Percentiles rank a stretch among this genome's conserved stretches.
phyloP scores from a whole-genome alignment of 2,797 vertebrate species.

The Avahi laniger region DNA sequence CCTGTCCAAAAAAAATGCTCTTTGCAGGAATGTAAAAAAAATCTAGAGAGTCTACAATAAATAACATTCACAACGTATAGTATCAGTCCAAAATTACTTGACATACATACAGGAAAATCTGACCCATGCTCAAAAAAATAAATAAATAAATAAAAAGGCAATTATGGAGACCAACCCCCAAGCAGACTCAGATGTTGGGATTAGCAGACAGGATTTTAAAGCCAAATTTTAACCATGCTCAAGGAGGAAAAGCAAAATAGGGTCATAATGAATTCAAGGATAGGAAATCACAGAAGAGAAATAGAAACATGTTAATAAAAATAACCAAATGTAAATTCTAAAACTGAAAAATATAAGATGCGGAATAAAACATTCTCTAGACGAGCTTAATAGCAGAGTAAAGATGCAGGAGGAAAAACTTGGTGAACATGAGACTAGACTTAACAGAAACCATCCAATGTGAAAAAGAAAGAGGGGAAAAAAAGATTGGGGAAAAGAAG shows the following conservation, averaged over 20 bases:
- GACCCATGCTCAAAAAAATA: not conserved
- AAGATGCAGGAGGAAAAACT: not conserved
- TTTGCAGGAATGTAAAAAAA: not conserved
- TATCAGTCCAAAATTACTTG: not conserved
- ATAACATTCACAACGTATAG: not conserved
- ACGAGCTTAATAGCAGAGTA: not conserved
- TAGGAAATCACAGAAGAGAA: not conserved
- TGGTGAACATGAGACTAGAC: not conserved
- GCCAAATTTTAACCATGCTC: not conserved
- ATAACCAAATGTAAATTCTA: not conserved
- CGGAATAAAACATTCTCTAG: not conserved
- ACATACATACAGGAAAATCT: not conserved
- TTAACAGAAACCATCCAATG: not conserved
- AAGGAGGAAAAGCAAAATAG: slow-evolving; percentile 18
- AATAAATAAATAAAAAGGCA: not conserved
- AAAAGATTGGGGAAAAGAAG: not conserved
- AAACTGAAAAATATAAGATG: not conserved
- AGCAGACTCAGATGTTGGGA: not conserved
- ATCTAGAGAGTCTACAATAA: not conserved
- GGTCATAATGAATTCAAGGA: slow-evolving; percentile 1
- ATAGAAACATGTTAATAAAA: not conserved
- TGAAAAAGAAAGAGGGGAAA: not conserved
- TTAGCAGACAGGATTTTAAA: not conserved
- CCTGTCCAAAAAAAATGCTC: not conserved
- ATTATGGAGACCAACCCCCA: not conserved